Percentiles rank a stretch among this genome's conserved stretches.
phyloP scores from a whole-genome alignment of 1,140 invertebrate species.

The Epicauta chinensis region DNA sequence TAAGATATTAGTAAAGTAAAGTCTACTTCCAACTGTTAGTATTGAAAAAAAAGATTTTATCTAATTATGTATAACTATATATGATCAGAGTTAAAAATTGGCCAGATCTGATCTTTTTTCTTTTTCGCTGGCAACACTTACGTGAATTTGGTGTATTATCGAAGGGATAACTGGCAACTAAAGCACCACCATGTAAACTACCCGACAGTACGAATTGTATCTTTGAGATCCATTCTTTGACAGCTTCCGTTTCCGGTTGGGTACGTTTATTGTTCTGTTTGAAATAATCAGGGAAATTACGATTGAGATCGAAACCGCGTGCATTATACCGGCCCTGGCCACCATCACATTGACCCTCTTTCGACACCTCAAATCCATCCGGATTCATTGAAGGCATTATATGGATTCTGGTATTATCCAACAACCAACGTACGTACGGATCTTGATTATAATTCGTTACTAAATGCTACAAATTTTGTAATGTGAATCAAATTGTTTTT shows the following conservation, averaged over 20 bases:
- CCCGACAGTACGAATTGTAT: slow-evolving; percentile 89
- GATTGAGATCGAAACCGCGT: slow-evolving; percentile 80
- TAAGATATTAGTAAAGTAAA: no score
- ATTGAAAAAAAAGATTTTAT: no score
- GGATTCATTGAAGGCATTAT: slow-evolving; percentile 91
- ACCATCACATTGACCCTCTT: slow-evolving; percentile 81
- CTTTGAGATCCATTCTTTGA: slow-evolving; percentile 89
- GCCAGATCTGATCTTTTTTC: no score
- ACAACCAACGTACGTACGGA: slow-evolving; percentile 73
- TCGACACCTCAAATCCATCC: slow-evolving; percentile 81
- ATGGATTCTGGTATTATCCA: slow-evolving; percentile 87
- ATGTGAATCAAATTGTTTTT: no score
- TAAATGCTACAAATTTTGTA: slow-evolving; percentile 56
- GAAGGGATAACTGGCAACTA: slow-evolving; percentile 89
- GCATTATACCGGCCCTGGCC: slow-evolving; percentile 83
- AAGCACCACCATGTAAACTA: slow-evolving; percentile 84
- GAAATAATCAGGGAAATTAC: slow-evolving; percentile 91
- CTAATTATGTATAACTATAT: no score
- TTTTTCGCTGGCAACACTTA: slow-evolving; percentile 52
- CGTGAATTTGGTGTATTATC: slow-evolving; percentile 87
- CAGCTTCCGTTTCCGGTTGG: slow-evolving; percentile 89
- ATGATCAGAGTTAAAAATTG: no score
- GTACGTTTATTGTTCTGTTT: slow-evolving; percentile 78
- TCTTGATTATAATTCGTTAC: slow-evolving; percentile 76
- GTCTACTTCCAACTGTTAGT: no score